Evolutionary conservation across 2,113 vertebrate genomes (phyloP).

Genomic region (Trochalopteron elliotii): DNA sequence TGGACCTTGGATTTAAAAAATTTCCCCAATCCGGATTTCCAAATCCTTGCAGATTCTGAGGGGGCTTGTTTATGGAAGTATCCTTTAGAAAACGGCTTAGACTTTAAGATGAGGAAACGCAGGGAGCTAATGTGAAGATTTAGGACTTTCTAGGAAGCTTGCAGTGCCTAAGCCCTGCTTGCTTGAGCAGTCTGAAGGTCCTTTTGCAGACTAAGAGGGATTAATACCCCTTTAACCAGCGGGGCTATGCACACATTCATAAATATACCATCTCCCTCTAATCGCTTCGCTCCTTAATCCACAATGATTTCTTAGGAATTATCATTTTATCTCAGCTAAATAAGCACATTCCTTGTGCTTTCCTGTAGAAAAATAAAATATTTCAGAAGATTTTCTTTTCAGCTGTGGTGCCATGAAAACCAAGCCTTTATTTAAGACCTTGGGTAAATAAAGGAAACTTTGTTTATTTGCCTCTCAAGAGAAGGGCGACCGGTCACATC

Average conservation of each 20-base stretch:
- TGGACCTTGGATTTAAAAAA: conserved; percentile 75
- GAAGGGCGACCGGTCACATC: not conserved
- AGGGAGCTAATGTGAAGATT: conserved; percentile 96
- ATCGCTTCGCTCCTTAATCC: conserved; percentile 89
- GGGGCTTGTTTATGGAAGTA: conserved; percentile 89
- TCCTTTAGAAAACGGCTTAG: conserved; percentile 96
- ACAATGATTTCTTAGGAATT: conserved; percentile 87
- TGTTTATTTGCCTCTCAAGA: not conserved
- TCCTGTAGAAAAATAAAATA: conserved; percentile 73
- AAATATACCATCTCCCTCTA: conserved; percentile 72
- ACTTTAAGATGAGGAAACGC: conserved; percentile 92
- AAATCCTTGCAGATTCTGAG: conserved; percentile 86
- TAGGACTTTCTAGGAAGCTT: conserved; percentile 92
- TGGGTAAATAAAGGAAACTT: conserved; percentile 40
- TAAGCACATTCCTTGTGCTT: conserved; percentile 89
- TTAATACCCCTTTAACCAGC: conserved; percentile 97
- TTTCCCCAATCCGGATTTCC: conserved; percentile 85
- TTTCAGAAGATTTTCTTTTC: conserved; percentile 73
- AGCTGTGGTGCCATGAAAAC: conserved; percentile 21
- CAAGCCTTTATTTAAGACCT: conserved; percentile 52
- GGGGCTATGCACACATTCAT: conserved; percentile 83
- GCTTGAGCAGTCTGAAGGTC: conserved; percentile 89
- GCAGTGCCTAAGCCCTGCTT: conserved; percentile 91
- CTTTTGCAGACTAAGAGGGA: conserved; percentile 96
- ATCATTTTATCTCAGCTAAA: conserved; percentile 89